Conservation (phyloP, 2,888 invertebrate species). For the Therioaphis trifolii region DNA sequence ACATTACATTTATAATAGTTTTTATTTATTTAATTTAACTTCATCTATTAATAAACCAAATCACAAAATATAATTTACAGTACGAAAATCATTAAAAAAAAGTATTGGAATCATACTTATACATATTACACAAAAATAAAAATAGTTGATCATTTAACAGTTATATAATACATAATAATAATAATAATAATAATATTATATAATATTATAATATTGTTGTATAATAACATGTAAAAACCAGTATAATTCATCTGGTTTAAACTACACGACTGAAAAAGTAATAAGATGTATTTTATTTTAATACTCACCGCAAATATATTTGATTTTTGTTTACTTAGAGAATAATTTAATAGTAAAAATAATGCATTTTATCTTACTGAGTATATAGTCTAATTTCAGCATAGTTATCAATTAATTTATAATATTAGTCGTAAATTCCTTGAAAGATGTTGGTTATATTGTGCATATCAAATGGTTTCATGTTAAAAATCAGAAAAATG, state of each 20-base stretch:
- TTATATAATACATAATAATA: too few relatives aligned
- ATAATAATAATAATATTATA: background rate
- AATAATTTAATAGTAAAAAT: background rate
- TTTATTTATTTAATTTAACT: background rate
- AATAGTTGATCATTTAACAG: background rate
- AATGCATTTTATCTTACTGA: background rate
- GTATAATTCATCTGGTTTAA: background rate
- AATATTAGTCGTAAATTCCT: too few relatives aligned
- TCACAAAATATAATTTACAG: background rate
- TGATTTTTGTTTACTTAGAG: background rate
- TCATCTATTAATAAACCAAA: background rate
- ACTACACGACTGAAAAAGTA: background rate
- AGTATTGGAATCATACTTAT: background rate
- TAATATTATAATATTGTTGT: too few relatives aligned
- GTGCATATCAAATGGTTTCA: too few relatives aligned
- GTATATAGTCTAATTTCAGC: background rate
- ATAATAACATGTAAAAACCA: background rate
- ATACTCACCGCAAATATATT: background rate
- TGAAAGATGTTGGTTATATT: too few relatives aligned
- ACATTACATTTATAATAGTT: background rate
- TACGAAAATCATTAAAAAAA: background rate
- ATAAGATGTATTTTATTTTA: background rate
- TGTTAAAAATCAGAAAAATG: too few relatives aligned
- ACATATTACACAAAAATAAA: background rate
- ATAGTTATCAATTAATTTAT: background rate